These are phyloP conservation scores for Sakesphorus luctuosus DNA, from an alignment of 2,113 vertebrate species.

Conservation along the genomic window DNA sequence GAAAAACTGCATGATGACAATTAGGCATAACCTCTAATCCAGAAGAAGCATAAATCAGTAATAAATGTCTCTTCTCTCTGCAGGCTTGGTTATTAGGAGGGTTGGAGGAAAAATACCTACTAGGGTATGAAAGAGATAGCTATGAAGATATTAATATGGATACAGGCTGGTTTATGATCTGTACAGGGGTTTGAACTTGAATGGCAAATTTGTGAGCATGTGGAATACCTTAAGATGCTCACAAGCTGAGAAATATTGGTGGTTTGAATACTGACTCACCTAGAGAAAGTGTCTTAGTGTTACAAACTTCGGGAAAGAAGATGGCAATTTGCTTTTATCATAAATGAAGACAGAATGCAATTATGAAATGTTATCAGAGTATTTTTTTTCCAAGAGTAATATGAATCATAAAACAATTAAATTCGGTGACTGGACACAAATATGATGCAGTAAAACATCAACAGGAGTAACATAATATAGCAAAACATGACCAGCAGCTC, in stretches of 20 bases:
- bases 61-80: background rate
- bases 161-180: background rate
- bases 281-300: background rate
- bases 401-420: constrained; percentile 17
- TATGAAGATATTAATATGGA: background rate
- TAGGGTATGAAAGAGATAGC: background rate
- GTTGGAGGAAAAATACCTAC: background rate
- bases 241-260: background rate
- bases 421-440: background rate
- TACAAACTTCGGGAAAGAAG: background rate
- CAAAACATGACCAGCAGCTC: background rate
- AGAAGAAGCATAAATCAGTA: background rate
- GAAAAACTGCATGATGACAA: background rate
- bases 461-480: background rate
- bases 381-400: background rate
- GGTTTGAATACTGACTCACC: background rate
- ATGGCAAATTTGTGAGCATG: background rate
- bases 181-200: background rate
- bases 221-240: background rate
- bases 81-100: background rate
- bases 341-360: constrained; percentile 7
- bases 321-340: background rate
- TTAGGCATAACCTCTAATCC: background rate
- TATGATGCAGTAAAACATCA: constrained; percentile 9
- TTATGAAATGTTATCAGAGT: background rate